Base-by-base conservation (phyloP, 2,888 invertebrate species). In the Gisinianus flammeolus region DNA sequence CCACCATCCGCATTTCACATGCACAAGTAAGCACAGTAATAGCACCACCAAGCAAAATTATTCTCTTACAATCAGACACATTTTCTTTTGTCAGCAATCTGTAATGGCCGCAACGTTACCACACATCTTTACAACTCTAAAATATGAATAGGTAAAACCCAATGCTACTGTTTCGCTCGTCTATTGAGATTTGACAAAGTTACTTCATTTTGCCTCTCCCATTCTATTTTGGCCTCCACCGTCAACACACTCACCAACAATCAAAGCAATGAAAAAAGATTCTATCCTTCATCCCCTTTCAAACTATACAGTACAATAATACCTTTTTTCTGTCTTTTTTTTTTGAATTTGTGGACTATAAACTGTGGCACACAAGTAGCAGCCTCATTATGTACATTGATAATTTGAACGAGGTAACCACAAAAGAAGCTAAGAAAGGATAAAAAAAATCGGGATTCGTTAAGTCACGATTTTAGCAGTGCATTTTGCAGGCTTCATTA, bases 381-480 rank as follows among this genome's bases (percentile, higher is more conserved):
- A 62, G 22, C 24, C 24, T 62, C 62, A 62, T 62, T 24, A 62
- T 62, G 62, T 62, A 24, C 8, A 26, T 22, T 62, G 24, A 26
- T 62, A 62, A 62, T 62, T 62, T 62, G 22, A 62, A 26, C 24
- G 24, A 24, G 24, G 24, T 62, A 24, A 62, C 62, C 62, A 62
- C 62, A 62, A 62, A 62, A 62, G 62, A 62, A 62, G 26, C 22
- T 24, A n/a, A 4, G 4, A 19, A 19, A 56, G 24, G 62, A 24
- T 8, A 19, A 62, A 62, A 56, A 56, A 62, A 62, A n/a, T 24
- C 62, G 62, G 62, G 62, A 22, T 24, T 62, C 24, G 10, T 6
- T 24, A 22, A 62, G 62, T 62, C 62, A 62, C 62, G 62, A 62
- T 62, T 62, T 24, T 62, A 56, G 16, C 56, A 10, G n/a, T 56